These are phyloP conservation scores for Sebastes itinus DNA, from an alignment of 2,797 vertebrate species.

Conservation along the genomic window DNA sequence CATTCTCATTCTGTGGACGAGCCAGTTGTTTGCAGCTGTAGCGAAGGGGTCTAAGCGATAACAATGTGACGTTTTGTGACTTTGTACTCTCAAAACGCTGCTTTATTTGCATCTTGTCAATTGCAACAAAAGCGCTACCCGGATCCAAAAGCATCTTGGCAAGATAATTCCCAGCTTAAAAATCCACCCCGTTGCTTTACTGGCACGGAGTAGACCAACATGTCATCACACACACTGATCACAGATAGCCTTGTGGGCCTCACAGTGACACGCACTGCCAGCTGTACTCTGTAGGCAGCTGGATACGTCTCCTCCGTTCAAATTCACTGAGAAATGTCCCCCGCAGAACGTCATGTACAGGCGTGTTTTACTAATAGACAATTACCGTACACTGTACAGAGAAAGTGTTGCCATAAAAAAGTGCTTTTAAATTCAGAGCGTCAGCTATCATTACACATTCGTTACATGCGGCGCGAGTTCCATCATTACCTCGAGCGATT, in stretches of 20 bases:
- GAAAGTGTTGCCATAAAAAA: neutral
- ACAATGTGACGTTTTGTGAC: conserved; percentile 21
- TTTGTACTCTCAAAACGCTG: conserved; percentile 21
- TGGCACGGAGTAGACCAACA: conserved; percentile 27
- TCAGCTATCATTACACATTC: neutral
- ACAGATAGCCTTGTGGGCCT: conserved; percentile 13
- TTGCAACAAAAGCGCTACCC: conserved; percentile 7
- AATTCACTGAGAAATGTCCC: neutral
- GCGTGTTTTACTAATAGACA: neutral
- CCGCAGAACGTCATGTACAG: neutral
- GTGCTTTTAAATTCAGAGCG: neutral
- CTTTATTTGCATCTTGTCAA: conserved; percentile 27
- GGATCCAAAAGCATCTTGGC: conserved; percentile 35
- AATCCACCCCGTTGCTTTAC: conserved; percentile 25
- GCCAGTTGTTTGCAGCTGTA: conserved; percentile 39
- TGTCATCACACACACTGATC: conserved; percentile 38
- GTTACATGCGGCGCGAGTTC: neutral
- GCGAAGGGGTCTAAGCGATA: neutral
- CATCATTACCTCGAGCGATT: neutral
- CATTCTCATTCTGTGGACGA: neutral
- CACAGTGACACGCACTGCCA: conserved; percentile 22
- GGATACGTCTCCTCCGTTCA: neutral
- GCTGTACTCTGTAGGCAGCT: conserved; percentile 10
- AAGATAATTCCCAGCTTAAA: conserved; percentile 38
- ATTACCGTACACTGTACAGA: neutral